These are phyloP conservation scores for Amphiprion clarkii DNA, from an alignment of 2,797 vertebrate genomes.

Conservation along the genomic window DNA sequence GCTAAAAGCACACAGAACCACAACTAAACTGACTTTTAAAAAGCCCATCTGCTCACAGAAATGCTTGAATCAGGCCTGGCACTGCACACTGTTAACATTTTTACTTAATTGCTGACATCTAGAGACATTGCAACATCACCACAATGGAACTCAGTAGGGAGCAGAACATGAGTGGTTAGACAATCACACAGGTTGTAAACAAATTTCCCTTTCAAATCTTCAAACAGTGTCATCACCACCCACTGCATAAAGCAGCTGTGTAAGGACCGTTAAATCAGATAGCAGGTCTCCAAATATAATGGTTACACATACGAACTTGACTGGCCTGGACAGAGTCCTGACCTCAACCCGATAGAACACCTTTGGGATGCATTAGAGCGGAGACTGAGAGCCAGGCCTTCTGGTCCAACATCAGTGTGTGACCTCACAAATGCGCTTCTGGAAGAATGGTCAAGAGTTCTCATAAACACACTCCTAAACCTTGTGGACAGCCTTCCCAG, in stretches of 20 bases:
- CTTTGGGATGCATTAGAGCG: no score
- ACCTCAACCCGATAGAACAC: no score
- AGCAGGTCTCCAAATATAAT: neutral
- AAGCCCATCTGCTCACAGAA: slow-evolving; percentile 1
- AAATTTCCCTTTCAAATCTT: slow-evolving; percentile 7
- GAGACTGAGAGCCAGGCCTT: no score
- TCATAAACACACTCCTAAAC: no score
- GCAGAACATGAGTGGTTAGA: slow-evolving; percentile 3
- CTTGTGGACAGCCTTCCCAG: no score
- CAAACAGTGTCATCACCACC: neutral
- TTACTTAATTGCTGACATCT: slow-evolving; percentile 24
- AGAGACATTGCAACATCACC: slow-evolving; percentile 1
- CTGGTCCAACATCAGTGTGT: no score
- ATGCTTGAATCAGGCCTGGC: slow-evolving; percentile 16
- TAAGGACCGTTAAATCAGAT: neutral
- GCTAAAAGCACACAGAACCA: slow-evolving; percentile 21
- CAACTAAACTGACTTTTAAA: slow-evolving; percentile 25
- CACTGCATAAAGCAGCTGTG: neutral
- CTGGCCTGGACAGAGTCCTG: no score
- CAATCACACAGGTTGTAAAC: neutral
- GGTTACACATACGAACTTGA: no score
- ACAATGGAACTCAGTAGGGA: neutral
- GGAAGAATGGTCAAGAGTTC: no score
- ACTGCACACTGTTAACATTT: slow-evolving; percentile 14
- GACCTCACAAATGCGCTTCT: no score